Conservation (phyloP, 2,113 vertebrate species). For the Onychorhynchus coronatus region DNA sequence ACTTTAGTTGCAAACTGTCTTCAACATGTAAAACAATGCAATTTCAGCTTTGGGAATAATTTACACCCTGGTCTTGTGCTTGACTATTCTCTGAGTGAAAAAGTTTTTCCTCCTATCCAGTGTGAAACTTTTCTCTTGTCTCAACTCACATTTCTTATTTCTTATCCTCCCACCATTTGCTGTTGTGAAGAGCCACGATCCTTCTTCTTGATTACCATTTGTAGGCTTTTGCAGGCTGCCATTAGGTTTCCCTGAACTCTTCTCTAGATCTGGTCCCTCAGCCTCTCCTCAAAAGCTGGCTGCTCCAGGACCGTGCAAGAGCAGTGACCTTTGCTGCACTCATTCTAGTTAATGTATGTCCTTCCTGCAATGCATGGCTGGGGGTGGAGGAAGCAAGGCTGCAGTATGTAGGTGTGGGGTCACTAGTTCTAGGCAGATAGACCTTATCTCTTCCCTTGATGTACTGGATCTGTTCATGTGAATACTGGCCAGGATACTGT, state of each 20-base stretch:
- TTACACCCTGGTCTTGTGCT: neutral
- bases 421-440: neutral
- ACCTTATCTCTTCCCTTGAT: neutral
- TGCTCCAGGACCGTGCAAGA: neutral
- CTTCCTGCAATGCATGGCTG: neutral
- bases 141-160: neutral
- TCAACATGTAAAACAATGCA: neutral
- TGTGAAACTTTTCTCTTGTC: neutral
- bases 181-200: neutral
- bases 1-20: neutral
- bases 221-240: neutral
- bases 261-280: neutral
- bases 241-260: neutral
- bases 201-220: neutral
- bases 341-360: neutral
- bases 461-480: neutral
- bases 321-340: neutral
- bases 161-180: neutral
- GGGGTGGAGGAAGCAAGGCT: rapidly evolving
- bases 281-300: neutral
- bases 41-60: neutral
- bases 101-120: neutral
- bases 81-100: neutral
- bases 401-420: neutral
- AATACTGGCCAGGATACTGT: neutral